Base-by-base conservation (phyloP, 2,113 vertebrate genomes). In the Axis porcinus region DNA sequence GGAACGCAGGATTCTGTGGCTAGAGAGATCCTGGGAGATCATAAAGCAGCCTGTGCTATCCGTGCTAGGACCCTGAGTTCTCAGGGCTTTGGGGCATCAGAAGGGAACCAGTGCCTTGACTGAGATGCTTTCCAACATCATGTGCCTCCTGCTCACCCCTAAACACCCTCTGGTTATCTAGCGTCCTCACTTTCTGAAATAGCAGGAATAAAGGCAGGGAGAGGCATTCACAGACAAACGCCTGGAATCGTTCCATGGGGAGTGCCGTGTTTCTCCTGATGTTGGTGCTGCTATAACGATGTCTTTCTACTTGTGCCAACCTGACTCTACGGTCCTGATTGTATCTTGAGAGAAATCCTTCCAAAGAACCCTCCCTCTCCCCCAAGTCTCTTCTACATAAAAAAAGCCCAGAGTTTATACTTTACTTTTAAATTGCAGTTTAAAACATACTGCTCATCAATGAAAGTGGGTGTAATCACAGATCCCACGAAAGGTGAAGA, bases 101-200 rank as follows among this genome's bases (percentile, higher is more conserved):
- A 14, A 28, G 2, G 16, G 7, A 54, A 57, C 11, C 15, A n/a
- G 27, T 1, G 13, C 19, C 47, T n/a, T 33, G 30, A 19, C 50
- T 9, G 16, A 23, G 9, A 21, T 7, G 19, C 2, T 28, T 5
- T 14, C n/a, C 9, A 15, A 3, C 9, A 4, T 9, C 19, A 30
- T 0, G 2, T 0, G 74, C n/a, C n/a, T 21, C 11, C 19, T 0
- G 16, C 70, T 19, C 15, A 30, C 36, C 58, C 36, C 86, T 33
- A 40, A 47, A 15, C 17, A 6, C 33, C 2, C 50, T 19, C 25
- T 50, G 23, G 40, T 19, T 19, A 36, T 40, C 33, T 14, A 33
- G 13, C 40, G 11, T 23, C 85, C 89, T 25, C 36, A 27, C 60
- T 67, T 30, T 27, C 13, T 28, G 78, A 50, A 55, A 47, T 13